These are phyloP conservation scores for Drosophila takahashii DNA, from an alignment of 1,140 invertebrate species.

Conservation along the genomic window DNA sequence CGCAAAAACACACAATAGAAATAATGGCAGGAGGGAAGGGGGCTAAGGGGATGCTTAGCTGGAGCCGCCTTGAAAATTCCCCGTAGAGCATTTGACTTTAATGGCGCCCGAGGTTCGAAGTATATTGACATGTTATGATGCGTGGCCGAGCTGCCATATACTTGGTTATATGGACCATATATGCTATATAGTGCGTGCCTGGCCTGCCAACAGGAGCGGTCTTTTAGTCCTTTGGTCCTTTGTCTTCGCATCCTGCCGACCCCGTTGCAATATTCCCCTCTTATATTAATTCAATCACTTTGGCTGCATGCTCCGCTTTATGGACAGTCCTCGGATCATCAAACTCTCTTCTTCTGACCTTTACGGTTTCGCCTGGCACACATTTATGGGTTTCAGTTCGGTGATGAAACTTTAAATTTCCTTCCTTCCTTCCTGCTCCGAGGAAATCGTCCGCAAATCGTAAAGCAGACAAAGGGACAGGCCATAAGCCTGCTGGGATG, in stretches of 20 bases:
- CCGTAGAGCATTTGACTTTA: conserved; percentile 78
- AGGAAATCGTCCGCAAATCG: conserved; percentile 66
- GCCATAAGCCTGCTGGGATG: conserved; percentile 52
- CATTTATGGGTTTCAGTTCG: conserved; percentile 21
- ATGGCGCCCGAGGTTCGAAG: conserved; percentile 65
- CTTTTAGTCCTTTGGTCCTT: conserved; percentile 50
- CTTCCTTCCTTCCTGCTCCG: conserved; percentile 23
- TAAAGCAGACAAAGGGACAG: conserved; percentile 60
- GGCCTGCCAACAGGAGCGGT: conserved; percentile 49
- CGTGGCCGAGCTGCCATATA: conserved; percentile 59
- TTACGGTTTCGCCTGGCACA: conserved; percentile 26
- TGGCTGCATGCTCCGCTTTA: conserved; percentile 46
- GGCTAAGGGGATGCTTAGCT: conserved; percentile 18
- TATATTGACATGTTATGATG: conserved; percentile 82
- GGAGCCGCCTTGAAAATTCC: conserved; percentile 67
- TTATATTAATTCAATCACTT: conserved; percentile 76
- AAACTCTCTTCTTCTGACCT: conserved; percentile 47
- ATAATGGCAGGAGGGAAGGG: neutral
- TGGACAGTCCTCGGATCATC: conserved; percentile 40
- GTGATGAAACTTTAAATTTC: conserved; percentile 61
- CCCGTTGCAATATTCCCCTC: conserved; percentile 34
- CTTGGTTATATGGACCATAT: conserved; percentile 33
- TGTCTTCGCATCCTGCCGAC: neutral
- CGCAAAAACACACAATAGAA: conserved; percentile 52
- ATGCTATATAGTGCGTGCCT: conserved; percentile 46